A percentile compares a stretch with the other conserved stretches of the same genome.
These are phyloP conservation scores for Mormyrus hasselquistii DNA, from an alignment of 2,797 vertebrate genomes.

Conservation along the genomic window DNA sequence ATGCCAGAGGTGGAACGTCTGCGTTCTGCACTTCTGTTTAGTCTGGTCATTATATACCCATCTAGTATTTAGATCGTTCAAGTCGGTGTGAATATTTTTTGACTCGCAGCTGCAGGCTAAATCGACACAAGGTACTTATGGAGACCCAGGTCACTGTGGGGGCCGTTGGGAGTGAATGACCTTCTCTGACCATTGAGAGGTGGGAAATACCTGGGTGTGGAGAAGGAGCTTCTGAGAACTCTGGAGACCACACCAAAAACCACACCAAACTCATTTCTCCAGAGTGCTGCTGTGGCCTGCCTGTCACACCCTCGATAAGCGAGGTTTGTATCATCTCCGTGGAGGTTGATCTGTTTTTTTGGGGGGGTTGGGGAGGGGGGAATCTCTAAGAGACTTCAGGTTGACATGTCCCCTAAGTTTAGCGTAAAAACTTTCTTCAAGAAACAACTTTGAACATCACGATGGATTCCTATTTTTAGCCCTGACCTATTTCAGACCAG, in stretches of 20 bases:
- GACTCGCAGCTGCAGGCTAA: background rate
- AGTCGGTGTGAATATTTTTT: background rate
- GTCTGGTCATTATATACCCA: background rate
- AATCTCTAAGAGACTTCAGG: background rate
- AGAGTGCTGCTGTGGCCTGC: background rate
- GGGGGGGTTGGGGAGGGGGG: background rate
- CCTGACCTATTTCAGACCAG: conserved; percentile 9
- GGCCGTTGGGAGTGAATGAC: conserved; percentile 2
- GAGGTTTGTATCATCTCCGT: background rate
- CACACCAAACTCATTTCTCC: background rate
- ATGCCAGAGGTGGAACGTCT: background rate
- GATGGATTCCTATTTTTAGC: conserved; percentile 19
- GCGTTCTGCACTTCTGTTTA: background rate
- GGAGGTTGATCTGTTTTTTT: conserved; percentile 1
- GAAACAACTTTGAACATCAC: background rate
- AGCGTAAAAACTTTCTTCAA: conserved; percentile 6
- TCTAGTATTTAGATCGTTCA: background rate
- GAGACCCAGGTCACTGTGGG: background rate
- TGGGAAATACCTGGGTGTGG: background rate
- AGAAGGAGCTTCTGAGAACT: background rate
- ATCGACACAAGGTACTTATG: background rate
- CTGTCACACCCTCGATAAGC: background rate
- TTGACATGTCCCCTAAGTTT: background rate
- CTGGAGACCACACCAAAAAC: background rate
- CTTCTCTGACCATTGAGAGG: conserved; percentile 13